A percentile compares a stretch with the other conserved stretches of the same genome.
Conservation (phyloP, 2,888 invertebrate genomes). For the Theretra japonica region DNA sequence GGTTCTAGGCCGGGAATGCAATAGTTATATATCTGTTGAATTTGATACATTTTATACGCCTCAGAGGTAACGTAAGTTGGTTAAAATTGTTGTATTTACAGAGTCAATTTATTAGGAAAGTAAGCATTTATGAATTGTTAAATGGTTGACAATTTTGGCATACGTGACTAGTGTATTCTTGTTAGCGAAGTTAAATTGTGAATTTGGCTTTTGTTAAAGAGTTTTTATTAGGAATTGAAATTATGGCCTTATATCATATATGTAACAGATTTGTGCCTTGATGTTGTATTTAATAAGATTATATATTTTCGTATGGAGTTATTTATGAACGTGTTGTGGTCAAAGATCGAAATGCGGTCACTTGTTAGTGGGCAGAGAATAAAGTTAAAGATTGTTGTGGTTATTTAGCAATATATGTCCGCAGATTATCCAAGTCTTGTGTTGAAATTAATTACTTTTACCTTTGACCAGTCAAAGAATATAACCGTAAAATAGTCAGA, state of each 20-base stretch:
- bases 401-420: no score
- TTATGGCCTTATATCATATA: conserved; percentile 18
- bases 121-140: conserved; percentile 27
- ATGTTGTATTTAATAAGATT: conserved; percentile 19
- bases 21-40: conserved; percentile 19
- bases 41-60: neutral
- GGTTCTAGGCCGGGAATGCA: conserved; percentile 33
- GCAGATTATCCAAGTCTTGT: no score
- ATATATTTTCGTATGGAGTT: conserved; percentile 18
- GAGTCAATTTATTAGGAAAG: conserved; percentile 6
- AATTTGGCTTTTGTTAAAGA: conserved; percentile 1
- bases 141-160: conserved; percentile 13
- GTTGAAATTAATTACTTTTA: neutral
- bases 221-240: conserved; percentile 13
- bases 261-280: conserved; percentile 23
- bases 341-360: neutral
- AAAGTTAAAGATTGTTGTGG: no score
- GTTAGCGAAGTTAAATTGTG: neutral
- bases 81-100: conserved; percentile 1
- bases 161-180: neutral
- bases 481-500: conserved; percentile 31
- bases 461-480: conserved; percentile 14
- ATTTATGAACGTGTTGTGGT: neutral
- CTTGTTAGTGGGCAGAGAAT: neutral
- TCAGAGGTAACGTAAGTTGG: neutral